A percentile compares a stretch with the other conserved stretches of the same genome.
These are phyloP conservation scores for Okapia johnstoni DNA, from an alignment of 2,113 vertebrate genomes.

Conservation along the genomic window DNA sequence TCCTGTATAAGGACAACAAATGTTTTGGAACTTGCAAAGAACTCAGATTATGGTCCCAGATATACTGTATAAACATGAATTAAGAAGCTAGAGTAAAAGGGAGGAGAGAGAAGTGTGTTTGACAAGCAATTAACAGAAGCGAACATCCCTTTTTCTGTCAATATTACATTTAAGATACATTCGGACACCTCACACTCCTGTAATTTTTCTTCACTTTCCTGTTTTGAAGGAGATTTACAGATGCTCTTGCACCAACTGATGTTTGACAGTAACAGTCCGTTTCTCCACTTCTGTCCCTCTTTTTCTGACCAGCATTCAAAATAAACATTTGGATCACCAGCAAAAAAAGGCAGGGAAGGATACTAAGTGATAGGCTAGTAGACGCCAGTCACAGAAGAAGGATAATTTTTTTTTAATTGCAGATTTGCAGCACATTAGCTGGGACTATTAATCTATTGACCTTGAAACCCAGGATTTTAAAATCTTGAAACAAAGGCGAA, in stretches of 20 bases:
- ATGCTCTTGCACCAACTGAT: neutral
- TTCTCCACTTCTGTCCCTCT: neutral
- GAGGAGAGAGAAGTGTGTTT: neutral
- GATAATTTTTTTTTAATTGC: neutral
- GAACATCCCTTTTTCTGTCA: neutral
- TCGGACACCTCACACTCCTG: accelerated
- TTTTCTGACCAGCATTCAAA: neutral
- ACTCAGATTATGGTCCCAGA: neutral
- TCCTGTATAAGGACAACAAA: neutral
- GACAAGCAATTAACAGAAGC: neutral
- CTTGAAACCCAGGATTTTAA: neutral
- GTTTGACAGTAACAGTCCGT: neutral
- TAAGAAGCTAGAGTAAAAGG: neutral
- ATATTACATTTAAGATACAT: neutral
- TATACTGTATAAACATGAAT: neutral
- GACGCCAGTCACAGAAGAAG: neutral
- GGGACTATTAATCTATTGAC: neutral
- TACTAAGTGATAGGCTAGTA: neutral
- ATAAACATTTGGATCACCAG: neutral
- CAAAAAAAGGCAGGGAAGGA: neutral
- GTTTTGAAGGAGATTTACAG: neutral
- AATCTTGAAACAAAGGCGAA: neutral
- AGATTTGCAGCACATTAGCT: neutral
- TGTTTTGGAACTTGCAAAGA: neutral
- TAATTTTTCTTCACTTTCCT: neutral